Evolutionary conservation across 1,140 invertebrate species (phyloP), one percentile per base, ranked within the genome.

Genomic region (Pachyrhynchus sulphureomaculatus): DNA sequence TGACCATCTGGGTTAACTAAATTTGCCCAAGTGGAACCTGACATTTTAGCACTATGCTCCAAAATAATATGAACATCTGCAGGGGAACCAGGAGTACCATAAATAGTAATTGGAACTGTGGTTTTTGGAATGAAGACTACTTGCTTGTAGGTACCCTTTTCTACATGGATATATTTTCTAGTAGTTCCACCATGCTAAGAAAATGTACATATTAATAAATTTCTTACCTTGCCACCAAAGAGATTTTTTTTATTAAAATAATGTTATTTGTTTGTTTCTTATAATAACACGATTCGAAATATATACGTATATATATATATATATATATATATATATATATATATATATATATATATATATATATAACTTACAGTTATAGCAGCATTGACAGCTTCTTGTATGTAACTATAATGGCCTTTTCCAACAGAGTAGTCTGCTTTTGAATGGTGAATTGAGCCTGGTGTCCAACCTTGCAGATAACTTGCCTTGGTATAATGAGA

Each of bases 381-480:
- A n/a, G 47, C 47, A 33, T 49, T 49, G 10, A 49, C 29, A 20
- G 47, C 47, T 49, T 12, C 47, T 17, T 49, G 47, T 10, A 49
- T 49, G n/a, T n/a, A n/a, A 20, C 24, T 49, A 29, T 5, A 10
- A 33, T 49, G 12, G 8, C 34, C 51, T 21, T 23, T 39, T 9
- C 33, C 51, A 20, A 53, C 51, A 3, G 29, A 6, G 21, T 53
- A 37, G 13, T 53, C 10, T 15, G 9, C 0, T 39, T 53, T 32
- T 24, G 26, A 21, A 9, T 39, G 51, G 33, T 23, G 2, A 12
- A 53, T 53, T 8, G 33, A 18, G 6, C 8, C 12, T 26, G 36
- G 20, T 5, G 36, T 41, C 52, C 37, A 41, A 1, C 52, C 37
- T 54, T 41, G 36, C 0, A 54, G 15, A 42, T 41, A 41, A 1